These are phyloP conservation scores for Pycnomerus fuliginosus DNA, from an alignment of 2,888 invertebrate genomes.

Conservation along the genomic window DNA sequence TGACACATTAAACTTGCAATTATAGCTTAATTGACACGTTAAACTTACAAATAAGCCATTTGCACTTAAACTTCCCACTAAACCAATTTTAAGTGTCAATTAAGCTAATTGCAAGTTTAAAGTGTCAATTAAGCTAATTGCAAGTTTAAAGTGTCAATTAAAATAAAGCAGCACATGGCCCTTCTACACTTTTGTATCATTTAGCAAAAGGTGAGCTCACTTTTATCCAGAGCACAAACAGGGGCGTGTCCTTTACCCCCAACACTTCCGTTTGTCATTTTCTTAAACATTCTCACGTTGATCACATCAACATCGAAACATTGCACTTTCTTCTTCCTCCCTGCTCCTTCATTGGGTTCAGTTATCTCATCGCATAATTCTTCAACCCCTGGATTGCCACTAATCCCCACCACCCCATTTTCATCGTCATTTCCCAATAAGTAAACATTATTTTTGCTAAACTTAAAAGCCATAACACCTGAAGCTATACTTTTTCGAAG, in stretches of 20 bases:
- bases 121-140: too few species aligned
- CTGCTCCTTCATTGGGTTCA: conserved; percentile 34
- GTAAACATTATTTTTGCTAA: conserved; percentile 65
- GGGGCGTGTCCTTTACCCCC: conserved; percentile 54
- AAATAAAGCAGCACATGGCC: not conserved
- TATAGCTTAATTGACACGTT: too few species aligned
- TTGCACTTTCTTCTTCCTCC: conserved; percentile 41
- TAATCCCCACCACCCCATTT: conserved; percentile 57
- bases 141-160: too few species aligned
- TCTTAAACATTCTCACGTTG: conserved; percentile 62
- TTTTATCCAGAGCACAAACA: conserved; percentile 64
- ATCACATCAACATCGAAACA: conserved; percentile 54
- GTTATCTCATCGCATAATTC: conserved; percentile 49
- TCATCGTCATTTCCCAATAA: conserved; percentile 65
- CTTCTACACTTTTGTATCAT: too few species aligned
- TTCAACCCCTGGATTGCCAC: conserved; percentile 57
- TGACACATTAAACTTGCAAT: too few species aligned
- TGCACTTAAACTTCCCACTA: too few species aligned
- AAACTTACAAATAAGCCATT: too few species aligned
- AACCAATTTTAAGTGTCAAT: not conserved
- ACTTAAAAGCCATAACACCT: conserved; percentile 60
- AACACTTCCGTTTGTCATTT: conserved; percentile 55
- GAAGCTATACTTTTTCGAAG: conserved; percentile 71
- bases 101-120: too few species aligned
- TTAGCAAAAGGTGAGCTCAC: conserved; percentile 52